Evolutionary conservation across 2,113 vertebrate species (phyloP).

Genomic region (Ciconia maguari): DNA sequence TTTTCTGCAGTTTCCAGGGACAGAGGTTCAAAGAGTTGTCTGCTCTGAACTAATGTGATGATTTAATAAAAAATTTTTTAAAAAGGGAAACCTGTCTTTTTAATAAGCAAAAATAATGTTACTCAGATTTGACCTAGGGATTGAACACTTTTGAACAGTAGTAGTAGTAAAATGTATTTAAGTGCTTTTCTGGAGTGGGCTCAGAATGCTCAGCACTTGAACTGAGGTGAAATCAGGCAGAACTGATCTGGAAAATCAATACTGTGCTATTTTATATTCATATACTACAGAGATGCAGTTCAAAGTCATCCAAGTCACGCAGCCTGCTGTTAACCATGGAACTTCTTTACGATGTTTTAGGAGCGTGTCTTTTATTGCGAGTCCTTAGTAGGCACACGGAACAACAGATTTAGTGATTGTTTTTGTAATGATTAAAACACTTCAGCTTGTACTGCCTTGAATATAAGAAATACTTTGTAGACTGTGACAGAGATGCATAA

Average conservation of each 20-base stretch:
- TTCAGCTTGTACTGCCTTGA: background rate
- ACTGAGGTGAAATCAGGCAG: background rate
- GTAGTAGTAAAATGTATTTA: background rate
- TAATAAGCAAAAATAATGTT: background rate
- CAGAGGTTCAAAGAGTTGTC: background rate
- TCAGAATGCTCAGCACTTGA: background rate
- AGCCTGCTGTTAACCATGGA: background rate
- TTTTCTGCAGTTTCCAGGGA: background rate
- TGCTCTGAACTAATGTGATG: background rate
- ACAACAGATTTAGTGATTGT: background rate
- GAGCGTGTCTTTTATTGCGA: background rate
- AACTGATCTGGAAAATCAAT: conserved; percentile 16
- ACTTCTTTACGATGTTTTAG: background rate
- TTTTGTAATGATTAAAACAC: background rate
- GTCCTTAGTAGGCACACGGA: background rate
- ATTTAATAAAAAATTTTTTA: background rate
- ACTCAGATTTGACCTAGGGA: background rate
- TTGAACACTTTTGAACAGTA: background rate
- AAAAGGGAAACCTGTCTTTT: background rate
- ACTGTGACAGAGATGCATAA: background rate
- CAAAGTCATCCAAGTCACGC: conserved; percentile 16
- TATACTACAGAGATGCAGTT: background rate
- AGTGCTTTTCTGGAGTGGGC: conserved; percentile 40
- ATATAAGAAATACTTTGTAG: background rate
- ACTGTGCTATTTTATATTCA: background rate